These are phyloP conservation scores for Antechinus flavipes DNA, from an alignment of 2,113 vertebrate genomes.

Conservation along the genomic window DNA sequence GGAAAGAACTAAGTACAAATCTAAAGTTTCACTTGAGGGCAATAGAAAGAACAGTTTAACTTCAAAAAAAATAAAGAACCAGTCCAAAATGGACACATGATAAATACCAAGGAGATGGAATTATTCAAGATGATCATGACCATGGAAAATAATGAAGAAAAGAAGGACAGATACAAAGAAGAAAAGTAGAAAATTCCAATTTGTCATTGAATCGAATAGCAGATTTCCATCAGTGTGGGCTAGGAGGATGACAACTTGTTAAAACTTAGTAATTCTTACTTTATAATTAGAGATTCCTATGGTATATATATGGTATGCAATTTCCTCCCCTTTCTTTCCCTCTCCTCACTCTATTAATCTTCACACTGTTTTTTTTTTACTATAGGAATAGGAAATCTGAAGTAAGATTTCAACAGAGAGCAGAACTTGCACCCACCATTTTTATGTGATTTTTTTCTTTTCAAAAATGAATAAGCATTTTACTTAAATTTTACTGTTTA, in stretches of 20 bases:
- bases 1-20: conserved; percentile 89
- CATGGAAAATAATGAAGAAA: conserved; percentile 88
- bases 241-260: conserved; percentile 17
- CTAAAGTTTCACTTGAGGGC: conserved; percentile 86
- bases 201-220: conserved; percentile 10
- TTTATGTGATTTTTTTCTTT: conserved; percentile 85
- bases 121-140: conserved; percentile 87
- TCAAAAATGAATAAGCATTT: conserved; percentile 89
- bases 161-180: conserved; percentile 90
- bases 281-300: conserved; percentile 31
- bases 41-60: conserved; percentile 90
- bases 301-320: not conserved
- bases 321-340: not conserved
- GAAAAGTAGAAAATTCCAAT: conserved; percentile 84
- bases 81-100: conserved; percentile 93
- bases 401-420: conserved; percentile 82
- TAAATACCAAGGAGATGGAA: conserved; percentile 90
- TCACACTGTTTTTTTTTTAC: conserved; percentile 70
- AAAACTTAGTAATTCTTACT: conserved; percentile 24
- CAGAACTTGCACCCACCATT: conserved; percentile 85
- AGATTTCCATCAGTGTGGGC: conserved; percentile 18
- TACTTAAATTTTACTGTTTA: conserved; percentile 90
- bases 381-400: conserved; percentile 83
- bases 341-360: conserved; percentile 33
- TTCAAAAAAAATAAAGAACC: conserved; percentile 91